Evolutionary conservation across 1,140 invertebrate species (phyloP), one percentile per base, ranked within the genome.

Genomic region (Drosophila carrolli): DNA sequence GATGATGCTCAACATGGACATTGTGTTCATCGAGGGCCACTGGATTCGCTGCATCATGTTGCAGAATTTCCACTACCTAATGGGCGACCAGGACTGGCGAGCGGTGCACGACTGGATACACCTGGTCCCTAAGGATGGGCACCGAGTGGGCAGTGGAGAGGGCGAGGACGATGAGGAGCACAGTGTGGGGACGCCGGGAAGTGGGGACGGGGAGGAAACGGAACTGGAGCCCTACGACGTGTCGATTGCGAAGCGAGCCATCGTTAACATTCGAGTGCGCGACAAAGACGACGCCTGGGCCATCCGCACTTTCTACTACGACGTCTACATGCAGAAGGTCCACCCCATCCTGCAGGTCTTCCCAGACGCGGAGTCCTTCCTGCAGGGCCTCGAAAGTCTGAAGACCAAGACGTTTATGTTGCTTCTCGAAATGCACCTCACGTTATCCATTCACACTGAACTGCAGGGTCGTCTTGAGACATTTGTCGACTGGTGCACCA

Each of bases 241-340:
- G 11, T 91, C 88, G 0, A 92, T 92, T 44, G 77, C 84, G 1
- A 92, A 90, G 63, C 84, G 91, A 2, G 10, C 35, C 16, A 79
- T 61, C 6, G 81, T 91, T 1, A 92, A 92, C 35, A 91, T 92
- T 50, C 85, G 90, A 0, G 75, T 85, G 4, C 67, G 91, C 1
- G 90, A 91, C 35, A 84, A 85, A 29, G 91, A 92, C 14, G 90
- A 92, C 54, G 91, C 90, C 5, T 92, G 91, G 91, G 91, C 91
- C 43, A 91, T 92, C 38, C 79, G 90, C 1, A 23, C 70, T 10
- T 92, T 79, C 19, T 92, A 91, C 55, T 92, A 92, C 41, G 71
- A 92, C 23, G 74, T 90, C 3, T 92, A 90, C 16, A 44, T 85
- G 54, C 54, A 78, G 8, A 91, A 90, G 27, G 38, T 76, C 8